Conservation (phyloP, 1,140 invertebrate species). For the Leptestheria dahalacensis region DNA sequence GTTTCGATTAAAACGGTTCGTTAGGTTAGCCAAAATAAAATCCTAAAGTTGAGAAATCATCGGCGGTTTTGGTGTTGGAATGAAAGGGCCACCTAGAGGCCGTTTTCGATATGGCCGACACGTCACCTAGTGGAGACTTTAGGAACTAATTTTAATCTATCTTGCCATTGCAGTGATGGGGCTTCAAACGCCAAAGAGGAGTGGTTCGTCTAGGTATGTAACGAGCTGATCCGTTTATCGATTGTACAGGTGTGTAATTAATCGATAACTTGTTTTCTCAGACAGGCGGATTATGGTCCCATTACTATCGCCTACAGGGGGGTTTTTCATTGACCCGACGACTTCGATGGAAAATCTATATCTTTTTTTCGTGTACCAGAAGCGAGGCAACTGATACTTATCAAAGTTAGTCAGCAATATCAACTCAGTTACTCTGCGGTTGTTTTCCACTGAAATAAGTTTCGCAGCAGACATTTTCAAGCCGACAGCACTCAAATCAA, state of each 20-base stretch:
- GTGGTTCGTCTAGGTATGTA: conserved; percentile 41
- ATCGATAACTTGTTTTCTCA: background rate
- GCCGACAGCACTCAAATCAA: background rate
- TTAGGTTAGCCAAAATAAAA: too few relatives aligned
- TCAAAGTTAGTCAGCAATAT: background rate
- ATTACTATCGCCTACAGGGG: conserved; percentile 38
- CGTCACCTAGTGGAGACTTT: too few relatives aligned
- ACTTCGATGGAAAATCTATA: background rate
- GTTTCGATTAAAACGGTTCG: too few relatives aligned
- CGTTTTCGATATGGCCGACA: too few relatives aligned
- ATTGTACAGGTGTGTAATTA: conserved; percentile 3
- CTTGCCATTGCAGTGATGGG: conserved; percentile 32
- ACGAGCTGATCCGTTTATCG: background rate
- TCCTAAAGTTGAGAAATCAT: too few relatives aligned
- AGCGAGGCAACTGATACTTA: background rate
- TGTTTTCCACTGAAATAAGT: background rate
- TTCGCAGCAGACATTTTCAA: too few relatives aligned
- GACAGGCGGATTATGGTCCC: conserved; percentile 31
- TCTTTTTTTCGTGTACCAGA: background rate
- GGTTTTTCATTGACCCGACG: background rate
- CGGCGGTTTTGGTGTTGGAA: too few relatives aligned
- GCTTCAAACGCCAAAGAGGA: conserved; percentile 45
- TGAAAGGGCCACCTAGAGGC: too few relatives aligned
- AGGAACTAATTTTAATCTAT: background rate
- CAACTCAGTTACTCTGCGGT: background rate